These are phyloP conservation scores for Coleophora flavipennella DNA, from an alignment of 2,888 invertebrate species.

Conservation along the genomic window DNA sequence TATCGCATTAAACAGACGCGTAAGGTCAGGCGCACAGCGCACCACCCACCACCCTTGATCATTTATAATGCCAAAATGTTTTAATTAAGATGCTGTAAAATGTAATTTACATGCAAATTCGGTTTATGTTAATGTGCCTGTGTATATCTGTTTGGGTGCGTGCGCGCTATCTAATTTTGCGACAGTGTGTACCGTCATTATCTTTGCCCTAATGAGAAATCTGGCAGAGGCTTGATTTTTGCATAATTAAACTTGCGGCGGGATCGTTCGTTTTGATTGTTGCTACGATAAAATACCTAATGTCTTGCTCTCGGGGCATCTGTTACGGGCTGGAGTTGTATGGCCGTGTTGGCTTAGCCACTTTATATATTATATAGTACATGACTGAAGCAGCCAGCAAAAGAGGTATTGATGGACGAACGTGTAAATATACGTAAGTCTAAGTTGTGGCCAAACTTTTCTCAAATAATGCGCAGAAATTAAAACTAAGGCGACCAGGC, in stretches of 20 bases:
- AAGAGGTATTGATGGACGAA: too few species aligned
- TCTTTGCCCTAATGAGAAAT: constrained; percentile 73
- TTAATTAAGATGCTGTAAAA: constrained; percentile 75
- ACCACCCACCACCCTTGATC: constrained; percentile 57
- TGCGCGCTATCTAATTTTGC: constrained; percentile 72
- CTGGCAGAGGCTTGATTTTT: constrained; percentile 72
- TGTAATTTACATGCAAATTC: constrained; percentile 75
- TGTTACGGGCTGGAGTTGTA: background rate
- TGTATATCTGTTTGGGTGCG: constrained; percentile 73
- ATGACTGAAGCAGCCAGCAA: too few species aligned
- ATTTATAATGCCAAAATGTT: constrained; percentile 75
- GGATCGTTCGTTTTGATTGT: constrained; percentile 66
- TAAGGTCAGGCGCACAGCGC: constrained; percentile 52
- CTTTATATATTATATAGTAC: too few species aligned
- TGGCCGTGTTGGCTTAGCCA: too few species aligned
- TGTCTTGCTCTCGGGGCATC: background rate
- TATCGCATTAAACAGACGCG: constrained; percentile 46
- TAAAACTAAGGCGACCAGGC: too few species aligned
- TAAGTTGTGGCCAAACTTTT: too few species aligned
- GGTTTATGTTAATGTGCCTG: constrained; percentile 74
- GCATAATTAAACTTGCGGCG: constrained; percentile 69
- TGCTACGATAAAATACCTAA: constrained; percentile 55
- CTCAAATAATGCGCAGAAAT: too few species aligned
- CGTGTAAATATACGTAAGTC: too few species aligned
- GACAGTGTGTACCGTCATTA: constrained; percentile 73